Base-by-base conservation (phyloP, 1,140 invertebrate genomes). In the Neocloeon triangulifer region DNA sequence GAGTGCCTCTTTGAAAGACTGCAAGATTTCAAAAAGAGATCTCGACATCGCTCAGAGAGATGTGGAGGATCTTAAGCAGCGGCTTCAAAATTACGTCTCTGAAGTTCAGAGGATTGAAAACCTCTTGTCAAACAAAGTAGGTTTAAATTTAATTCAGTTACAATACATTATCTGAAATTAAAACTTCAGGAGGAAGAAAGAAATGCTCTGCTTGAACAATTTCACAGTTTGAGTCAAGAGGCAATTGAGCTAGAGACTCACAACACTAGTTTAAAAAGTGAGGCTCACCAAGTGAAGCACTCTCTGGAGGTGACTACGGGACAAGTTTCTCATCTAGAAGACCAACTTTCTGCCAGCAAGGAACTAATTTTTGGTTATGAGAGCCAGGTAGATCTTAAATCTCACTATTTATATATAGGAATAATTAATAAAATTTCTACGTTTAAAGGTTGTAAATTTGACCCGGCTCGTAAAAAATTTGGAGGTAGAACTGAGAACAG, bases 51-150 rank as follows among this genome's bases (percentile, higher is more conserved):
- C 63, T 4, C 56, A 55, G 20, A 59, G 59, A 43, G 67, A 76
- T 53, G 64, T 69, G 1, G 64, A 64, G 25, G 61, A 68, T 40
- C 45, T 76, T 17, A 74, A 71, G 45, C 57, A 61, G 37, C 71
- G 75, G 41, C 46, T 75, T 37, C 70, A 74, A 41, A 67, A 69
- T 42, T 76, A 76, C 48, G 69, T 74, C 9, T 59, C 61, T 40
- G 69, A 74, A 55, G 63, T 76, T 7, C 62, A 65, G 41, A 52
- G 69, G 37, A 64, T 67, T 37, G 70, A 75, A 46, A 71, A 76
- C 32, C 44, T 72, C 18, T 47, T 74, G 10, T 62, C 61, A 29
- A 56, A 62, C 37, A 74, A 74, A 54, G 69, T 66, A 32, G n/a
- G n/a, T n/a, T n/a, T n/a, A n/a, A n/a, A n/a, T n/a, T n/a, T n/a